phyloP scores from a whole-genome alignment of 2,797 vertebrate genomes.

The Xiphophorus birchmanni region DNA sequence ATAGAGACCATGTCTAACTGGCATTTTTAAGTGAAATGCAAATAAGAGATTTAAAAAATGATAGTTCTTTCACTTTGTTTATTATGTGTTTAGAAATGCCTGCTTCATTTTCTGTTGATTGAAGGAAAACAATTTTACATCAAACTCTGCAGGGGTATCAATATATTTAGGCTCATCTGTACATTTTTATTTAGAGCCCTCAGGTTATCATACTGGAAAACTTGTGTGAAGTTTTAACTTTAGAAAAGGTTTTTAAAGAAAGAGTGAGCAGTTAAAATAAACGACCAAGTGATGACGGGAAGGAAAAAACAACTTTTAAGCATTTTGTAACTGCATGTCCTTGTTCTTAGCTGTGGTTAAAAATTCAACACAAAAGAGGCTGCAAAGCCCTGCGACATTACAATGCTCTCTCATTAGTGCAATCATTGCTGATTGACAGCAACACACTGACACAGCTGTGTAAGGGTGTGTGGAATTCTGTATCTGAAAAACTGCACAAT shows the following conservation, averaged over 20 bases:
- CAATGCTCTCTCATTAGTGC: conserved; percentile 42
- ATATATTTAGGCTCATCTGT: neutral
- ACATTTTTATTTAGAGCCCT: neutral
- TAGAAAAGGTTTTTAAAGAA: conserved; percentile 40
- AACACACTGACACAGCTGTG: conserved; percentile 50
- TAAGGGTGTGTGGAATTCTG: conserved; percentile 18
- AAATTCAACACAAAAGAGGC: conserved; percentile 37
- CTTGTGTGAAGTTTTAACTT: neutral
- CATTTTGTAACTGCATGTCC: conserved; percentile 6
- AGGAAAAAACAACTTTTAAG: neutral
- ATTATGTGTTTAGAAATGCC: neutral
- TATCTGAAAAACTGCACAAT: conserved; percentile 40
- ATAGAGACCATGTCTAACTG: neutral
- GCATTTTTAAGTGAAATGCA: neutral
- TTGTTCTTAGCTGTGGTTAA: conserved; percentile 4
- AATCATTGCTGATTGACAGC: conserved; percentile 60
- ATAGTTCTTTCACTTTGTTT: neutral
- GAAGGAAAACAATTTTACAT: neutral
- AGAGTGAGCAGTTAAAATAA: conserved; percentile 23
- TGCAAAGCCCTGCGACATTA: conserved; percentile 36
- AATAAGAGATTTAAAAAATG: neutral
- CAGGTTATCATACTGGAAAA: neutral
- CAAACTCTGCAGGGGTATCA: neutral
- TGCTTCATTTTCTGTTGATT: neutral
- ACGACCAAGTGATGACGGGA: conserved; percentile 10